Conservation (phyloP, 2,113 vertebrate species). For the Cryptotis parvus region DNA sequence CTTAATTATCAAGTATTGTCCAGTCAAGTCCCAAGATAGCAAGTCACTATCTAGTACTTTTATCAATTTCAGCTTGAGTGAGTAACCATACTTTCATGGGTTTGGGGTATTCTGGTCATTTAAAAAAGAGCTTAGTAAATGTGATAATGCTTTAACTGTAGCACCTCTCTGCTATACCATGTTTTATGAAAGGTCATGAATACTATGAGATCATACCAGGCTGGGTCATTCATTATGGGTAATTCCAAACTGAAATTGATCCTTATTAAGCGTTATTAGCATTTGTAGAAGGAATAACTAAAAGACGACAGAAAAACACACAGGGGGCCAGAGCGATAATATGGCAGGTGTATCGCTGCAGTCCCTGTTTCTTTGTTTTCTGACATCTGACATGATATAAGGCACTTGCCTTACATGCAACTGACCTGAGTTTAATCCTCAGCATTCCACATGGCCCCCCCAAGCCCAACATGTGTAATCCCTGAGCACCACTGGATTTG, state of each 20-base stretch:
- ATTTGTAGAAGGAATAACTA: slow-evolving; percentile 25
- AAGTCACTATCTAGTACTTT: not conserved
- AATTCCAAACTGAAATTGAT: not conserved
- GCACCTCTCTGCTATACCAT: not conserved
- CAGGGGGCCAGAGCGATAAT: not conserved
- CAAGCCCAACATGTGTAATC: too few species aligned
- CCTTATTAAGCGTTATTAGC: not conserved
- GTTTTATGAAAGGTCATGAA: not conserved
- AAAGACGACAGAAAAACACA: not conserved
- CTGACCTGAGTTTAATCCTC: too few species aligned
- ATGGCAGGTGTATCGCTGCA: too few species aligned
- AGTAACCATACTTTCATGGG: not conserved
- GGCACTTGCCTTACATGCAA: too few species aligned
- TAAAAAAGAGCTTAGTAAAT: not conserved
- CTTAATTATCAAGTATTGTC: too few species aligned
- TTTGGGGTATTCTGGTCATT: not conserved
- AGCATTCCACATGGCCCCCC: too few species aligned
- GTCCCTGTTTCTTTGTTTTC: too few species aligned
- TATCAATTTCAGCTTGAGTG: not conserved
- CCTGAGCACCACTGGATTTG: too few species aligned
- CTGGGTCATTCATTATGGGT: not conserved
- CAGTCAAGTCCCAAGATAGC: too few species aligned
- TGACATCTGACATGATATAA: too few species aligned
- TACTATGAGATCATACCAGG: not conserved
- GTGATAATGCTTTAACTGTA: not conserved